Evolutionary conservation across 2,888 invertebrate species (phyloP).

Genomic region (Metalampra italica): DNA sequence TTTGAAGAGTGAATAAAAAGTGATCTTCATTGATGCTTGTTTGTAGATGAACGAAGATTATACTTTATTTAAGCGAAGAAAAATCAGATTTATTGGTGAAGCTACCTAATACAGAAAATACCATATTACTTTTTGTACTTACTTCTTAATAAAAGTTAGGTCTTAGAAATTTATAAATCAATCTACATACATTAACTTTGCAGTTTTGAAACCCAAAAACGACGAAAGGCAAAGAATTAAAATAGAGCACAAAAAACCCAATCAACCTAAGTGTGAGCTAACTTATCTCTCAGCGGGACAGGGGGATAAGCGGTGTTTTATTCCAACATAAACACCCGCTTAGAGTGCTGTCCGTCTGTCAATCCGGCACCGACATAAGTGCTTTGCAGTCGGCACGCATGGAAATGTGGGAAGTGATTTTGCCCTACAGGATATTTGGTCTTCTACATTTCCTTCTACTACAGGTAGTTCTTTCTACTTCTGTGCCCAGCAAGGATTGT

Average conservation of each 20-base stretch:
- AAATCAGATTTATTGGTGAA: too few species aligned
- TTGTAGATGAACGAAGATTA: too few species aligned
- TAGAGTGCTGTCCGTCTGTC: constrained; percentile 20
- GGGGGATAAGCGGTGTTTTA: constrained; percentile 15
- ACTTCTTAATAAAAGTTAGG: too few species aligned
- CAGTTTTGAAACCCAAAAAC: neutral
- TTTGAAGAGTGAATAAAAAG: too few species aligned
- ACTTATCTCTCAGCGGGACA: constrained; percentile 31
- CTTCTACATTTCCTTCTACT: neutral
- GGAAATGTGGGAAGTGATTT: neutral
- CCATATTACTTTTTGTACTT: too few species aligned
- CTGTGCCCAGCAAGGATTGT: too few species aligned
- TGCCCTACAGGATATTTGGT: neutral
- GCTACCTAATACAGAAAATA: neutral
- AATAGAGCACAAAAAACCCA: constrained; percentile 8
- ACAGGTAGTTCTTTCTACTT: too few species aligned
- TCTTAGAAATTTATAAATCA: too few species aligned
- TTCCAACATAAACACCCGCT: constrained; percentile 19
- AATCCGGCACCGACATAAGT: constrained; percentile 18
- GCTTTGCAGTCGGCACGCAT: neutral
- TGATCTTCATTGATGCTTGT: too few species aligned
- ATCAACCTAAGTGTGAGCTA: constrained; percentile 20
- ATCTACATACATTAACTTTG: too few species aligned
- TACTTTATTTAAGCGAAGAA: too few species aligned
- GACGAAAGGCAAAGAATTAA: neutral